Evolutionary conservation across 2,888 invertebrate genomes (phyloP).

Genomic region (Latheticus oryzae): DNA sequence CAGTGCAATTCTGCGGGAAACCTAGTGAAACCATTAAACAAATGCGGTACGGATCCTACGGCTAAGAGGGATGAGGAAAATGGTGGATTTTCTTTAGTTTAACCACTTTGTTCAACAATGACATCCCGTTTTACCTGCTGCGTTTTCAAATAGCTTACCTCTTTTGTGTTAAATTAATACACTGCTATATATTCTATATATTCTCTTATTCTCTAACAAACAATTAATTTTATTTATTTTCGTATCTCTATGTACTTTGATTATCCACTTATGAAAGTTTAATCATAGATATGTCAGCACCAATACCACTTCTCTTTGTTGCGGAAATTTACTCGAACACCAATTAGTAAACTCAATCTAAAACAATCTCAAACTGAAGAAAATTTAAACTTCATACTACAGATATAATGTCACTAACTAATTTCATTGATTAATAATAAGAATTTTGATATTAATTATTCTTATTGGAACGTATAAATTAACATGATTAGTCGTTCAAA

Average conservation of each 20-base stretch:
- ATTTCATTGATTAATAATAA: constrained; percentile 1
- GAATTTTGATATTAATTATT: constrained; percentile 6
- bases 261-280: constrained; percentile 31
- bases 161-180: constrained; percentile 36
- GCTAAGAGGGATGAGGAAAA: constrained; percentile 25
- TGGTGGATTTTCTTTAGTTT: constrained; percentile 38
- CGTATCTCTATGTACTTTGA: constrained; percentile 24
- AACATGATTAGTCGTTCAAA: constrained; percentile 1
- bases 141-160: constrained; percentile 35
- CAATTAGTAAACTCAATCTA: constrained; percentile 13
- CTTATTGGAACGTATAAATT: background rate
- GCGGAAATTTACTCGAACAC: constrained; percentile 16
- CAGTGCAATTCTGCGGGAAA: constrained; percentile 40
- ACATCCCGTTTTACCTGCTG: constrained; percentile 36
- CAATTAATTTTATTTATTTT: constrained; percentile 28
- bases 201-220: constrained; percentile 15
- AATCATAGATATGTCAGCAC: constrained; percentile 32
- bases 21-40: constrained; percentile 43
- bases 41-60: constrained; percentile 36
- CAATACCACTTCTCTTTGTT: constrained; percentile 31
- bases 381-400: too few relatives aligned
- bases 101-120: constrained; percentile 37
- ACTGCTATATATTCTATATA: constrained; percentile 15
- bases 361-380: too few relatives aligned
- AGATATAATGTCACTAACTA: constrained; percentile 4